Evolutionary conservation across 23 tunicate genomes (phyloP), one percentile per base, ranked within the genome.

Genomic region (Ciona savignyi): DNA sequence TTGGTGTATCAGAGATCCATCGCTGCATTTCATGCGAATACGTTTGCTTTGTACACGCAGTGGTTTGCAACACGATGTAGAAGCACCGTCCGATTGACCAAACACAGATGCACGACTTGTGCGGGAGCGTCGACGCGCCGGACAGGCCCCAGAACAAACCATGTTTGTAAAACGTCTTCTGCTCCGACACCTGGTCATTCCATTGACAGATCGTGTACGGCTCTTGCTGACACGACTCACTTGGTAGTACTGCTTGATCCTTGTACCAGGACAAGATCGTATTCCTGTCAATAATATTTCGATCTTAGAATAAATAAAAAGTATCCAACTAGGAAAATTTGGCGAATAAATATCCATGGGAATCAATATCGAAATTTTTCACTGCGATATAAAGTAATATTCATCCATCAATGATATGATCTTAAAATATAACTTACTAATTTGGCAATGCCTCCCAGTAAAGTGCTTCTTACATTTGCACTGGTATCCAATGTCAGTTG

Each of bases 401-500:
- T n/a, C n/a, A n/a, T n/a, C n/a, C n/a, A n/a, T n/a, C n/a, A n/a
- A n/a, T n/a, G n/a, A n/a, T n/a, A n/a, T n/a, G n/a, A n/a, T n/a
- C n/a, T 49, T 49, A 49, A 49, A 49, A 11, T 49, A 11, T 49
- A 22, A 73, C 84, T 80, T 61, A 86, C 93, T 61, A 30, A 28
- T 74, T 74, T 79, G 64, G 61, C 93, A 86, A 68, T 74, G 85
- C 23, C 70, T 35, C 29, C 93, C 93, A 0, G 70, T 24, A 61
- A 79, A 86, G 51, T 83, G 81, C 60, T 33, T 79, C 33, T 80
- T 80, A 30, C 93, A 86, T 68, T 86, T 86, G 73, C 93, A 86
- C 0, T 61, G 68, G 69, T 86, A 74, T 9, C 93, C 81, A 62
- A 48, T 27, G 25, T 81, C 32, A 15, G 81, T 68, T 26, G 77